Evolutionary conservation across 2,113 vertebrate species (phyloP).

Genomic region (Apodemus sylvaticus): DNA sequence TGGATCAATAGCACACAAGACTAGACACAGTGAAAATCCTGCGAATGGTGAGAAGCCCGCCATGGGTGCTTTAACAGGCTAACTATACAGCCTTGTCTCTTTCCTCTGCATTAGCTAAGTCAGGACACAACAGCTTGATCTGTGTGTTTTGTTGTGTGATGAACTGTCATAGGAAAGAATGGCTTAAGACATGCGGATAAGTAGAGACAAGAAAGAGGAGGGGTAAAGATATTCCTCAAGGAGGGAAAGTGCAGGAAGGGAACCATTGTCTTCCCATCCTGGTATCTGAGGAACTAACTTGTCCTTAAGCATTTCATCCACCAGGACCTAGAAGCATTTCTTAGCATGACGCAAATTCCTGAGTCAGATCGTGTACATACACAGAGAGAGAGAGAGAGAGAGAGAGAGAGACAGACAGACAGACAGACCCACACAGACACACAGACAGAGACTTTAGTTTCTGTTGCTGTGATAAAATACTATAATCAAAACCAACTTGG

Average conservation of each 20-base stretch:
- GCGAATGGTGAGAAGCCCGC: neutral
- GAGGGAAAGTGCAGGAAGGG: neutral
- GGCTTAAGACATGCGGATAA: neutral
- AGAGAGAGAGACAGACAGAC: neutral
- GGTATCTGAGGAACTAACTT: rapidly evolving
- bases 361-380: neutral
- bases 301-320: neutral
- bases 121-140: neutral
- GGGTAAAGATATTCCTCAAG: neutral
- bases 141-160: neutral
- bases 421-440: neutral
- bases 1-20: neutral
- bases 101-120: neutral
- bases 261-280: neutral
- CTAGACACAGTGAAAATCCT: neutral
- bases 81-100: neutral
- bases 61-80: neutral
- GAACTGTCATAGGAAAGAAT: neutral
- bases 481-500: neutral
- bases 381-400: neutral
- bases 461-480: neutral
- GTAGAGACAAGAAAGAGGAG: neutral
- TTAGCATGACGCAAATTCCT: neutral
- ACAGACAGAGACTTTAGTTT: neutral
- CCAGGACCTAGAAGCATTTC: neutral